A percentile compares a stretch with the other conserved stretches of the same genome.
These are phyloP conservation scores for Hassar affinis DNA, from an alignment of 2,113 vertebrate genomes.

Conservation along the genomic window DNA sequence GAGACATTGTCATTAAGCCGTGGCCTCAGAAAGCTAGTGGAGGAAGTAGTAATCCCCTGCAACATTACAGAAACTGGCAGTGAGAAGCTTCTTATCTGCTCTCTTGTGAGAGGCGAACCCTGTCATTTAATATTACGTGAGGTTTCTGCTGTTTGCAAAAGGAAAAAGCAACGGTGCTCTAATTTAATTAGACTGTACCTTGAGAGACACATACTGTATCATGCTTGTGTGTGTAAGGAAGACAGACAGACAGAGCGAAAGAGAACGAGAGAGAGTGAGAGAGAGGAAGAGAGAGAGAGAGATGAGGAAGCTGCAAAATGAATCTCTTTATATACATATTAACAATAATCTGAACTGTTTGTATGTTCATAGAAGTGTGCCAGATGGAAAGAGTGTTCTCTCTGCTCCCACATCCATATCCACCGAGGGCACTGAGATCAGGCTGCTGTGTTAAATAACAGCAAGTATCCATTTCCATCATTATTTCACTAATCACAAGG, in stretches of 20 bases:
- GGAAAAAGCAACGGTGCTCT: conserved; percentile 60
- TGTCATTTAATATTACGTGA: conserved; percentile 62
- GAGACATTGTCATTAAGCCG: conserved; percentile 38
- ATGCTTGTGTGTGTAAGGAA: neutral
- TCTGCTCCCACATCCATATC: conserved; percentile 15
- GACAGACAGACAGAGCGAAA: conserved; percentile 29
- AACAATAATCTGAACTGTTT: neutral
- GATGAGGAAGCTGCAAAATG: neutral
- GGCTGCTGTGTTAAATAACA: conserved; percentile 30
- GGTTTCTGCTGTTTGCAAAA: conserved; percentile 59
- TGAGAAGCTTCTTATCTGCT: conserved; percentile 62
- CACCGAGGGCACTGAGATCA: conserved; percentile 20
- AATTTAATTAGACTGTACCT: conserved; percentile 64
- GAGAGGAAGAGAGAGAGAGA: conserved; percentile 10
- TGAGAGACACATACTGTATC: conserved; percentile 20
- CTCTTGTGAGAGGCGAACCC: conserved; percentile 65
- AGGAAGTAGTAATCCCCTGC: conserved; percentile 32
- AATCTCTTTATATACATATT: conserved; percentile 6
- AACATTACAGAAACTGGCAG: conserved; percentile 17
- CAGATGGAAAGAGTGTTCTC: conserved; percentile 17
- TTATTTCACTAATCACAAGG: conserved; percentile 9
- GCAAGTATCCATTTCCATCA: conserved; percentile 1
- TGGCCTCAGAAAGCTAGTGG: conserved; percentile 15
- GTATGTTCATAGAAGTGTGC: conserved; percentile 3
- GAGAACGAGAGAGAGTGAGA: conserved; percentile 22